A percentile compares a stretch with the other conserved stretches of the same genome.
phyloP scores from a whole-genome alignment of 2,797 vertebrate species.

The Protosalanx chinensis region DNA sequence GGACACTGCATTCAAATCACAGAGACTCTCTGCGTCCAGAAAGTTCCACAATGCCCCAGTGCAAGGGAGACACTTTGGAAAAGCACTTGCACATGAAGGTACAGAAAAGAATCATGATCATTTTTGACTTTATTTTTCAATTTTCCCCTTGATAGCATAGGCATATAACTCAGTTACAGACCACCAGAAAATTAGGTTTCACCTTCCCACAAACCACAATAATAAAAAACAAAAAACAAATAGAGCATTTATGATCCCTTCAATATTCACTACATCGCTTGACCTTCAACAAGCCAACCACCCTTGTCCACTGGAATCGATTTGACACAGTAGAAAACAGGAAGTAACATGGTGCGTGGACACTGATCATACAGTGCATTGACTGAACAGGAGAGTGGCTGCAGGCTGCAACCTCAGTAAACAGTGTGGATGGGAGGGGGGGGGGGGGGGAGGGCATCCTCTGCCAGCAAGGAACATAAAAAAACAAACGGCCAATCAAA shows the following conservation, averaged over 20 bases:
- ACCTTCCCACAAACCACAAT: conserved; percentile 16
- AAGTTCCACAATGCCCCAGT: conserved; percentile 24
- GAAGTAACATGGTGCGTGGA: conserved; percentile 42
- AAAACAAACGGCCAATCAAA: background rate
- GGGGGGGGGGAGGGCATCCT: background rate
- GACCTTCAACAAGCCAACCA: background rate
- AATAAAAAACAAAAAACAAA: conserved; percentile 18
- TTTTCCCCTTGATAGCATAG: conserved; percentile 27
- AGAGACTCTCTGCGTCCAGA: conserved; percentile 28
- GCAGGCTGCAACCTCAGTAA: conserved; percentile 32
- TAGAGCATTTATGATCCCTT: conserved; percentile 20
- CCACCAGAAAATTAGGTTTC: background rate
- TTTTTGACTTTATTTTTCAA: conserved; percentile 46
- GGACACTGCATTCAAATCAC: conserved; percentile 42
- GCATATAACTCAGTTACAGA: background rate
- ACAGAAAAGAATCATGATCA: background rate
- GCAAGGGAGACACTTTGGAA: background rate
- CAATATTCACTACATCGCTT: conserved; percentile 24
- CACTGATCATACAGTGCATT: conserved; percentile 27
- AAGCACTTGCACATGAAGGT: background rate
- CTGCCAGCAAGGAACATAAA: background rate
- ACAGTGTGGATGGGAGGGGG: conserved; percentile 6
- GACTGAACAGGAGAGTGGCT: conserved; percentile 13
- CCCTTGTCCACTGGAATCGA: conserved; percentile 14
- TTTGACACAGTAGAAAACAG: conserved; percentile 44